Evolutionary conservation across 2,797 vertebrate species (phyloP).

Genomic region (Gallirallus australis): DNA sequence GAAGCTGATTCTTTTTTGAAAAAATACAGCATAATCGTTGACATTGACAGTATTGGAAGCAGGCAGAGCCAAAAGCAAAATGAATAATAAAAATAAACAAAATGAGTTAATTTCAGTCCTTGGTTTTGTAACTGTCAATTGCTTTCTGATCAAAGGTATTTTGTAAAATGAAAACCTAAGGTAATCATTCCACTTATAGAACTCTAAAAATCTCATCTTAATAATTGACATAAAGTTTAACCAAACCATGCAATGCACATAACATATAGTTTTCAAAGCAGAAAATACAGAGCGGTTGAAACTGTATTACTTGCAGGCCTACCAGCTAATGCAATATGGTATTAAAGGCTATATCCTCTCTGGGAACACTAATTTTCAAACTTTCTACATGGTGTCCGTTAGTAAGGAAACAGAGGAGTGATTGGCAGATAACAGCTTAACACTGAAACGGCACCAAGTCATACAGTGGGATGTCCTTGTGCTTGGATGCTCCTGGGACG

Average conservation of each 20-base stretch:
- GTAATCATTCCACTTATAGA: neutral
- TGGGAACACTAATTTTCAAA: neutral
- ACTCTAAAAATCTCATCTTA: neutral
- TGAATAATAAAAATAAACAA: neutral
- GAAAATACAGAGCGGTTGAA: neutral
- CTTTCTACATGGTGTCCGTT: fast-evolving
- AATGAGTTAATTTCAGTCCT: neutral
- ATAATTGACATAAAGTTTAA: neutral
- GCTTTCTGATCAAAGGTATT: neutral
- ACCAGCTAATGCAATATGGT: neutral
- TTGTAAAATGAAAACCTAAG: neutral
- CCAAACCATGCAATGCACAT: neutral
- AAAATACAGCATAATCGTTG: conserved; percentile 19
- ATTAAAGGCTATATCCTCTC: neutral
- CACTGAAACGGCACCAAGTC: neutral
- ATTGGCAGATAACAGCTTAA: neutral
- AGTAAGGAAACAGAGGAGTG: neutral
- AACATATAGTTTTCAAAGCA: neutral
- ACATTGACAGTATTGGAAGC: neutral
- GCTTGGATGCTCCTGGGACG: neutral
- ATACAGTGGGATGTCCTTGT: neutral
- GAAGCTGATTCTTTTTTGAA: neutral
- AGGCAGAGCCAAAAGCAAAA: neutral
- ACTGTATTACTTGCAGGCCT: neutral
- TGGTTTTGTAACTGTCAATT: neutral